Evolutionary conservation across 2,888 invertebrate species (phyloP).

Genomic region (Melanotus villosus): DNA sequence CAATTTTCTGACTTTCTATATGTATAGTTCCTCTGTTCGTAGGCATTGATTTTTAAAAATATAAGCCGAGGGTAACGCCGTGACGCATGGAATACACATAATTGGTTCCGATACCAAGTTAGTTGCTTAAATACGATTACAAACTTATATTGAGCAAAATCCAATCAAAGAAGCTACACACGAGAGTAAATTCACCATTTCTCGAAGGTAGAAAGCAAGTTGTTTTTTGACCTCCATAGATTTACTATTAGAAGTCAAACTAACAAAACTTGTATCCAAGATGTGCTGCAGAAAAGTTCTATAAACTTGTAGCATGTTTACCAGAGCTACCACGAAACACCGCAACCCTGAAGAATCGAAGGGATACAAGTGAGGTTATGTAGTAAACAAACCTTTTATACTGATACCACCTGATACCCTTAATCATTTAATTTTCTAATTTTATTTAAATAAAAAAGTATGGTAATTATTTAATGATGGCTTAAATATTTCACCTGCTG

Average conservation of each 20-base stretch:
- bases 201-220: background rate
- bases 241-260: background rate
- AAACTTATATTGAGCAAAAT: background rate
- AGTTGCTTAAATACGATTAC: background rate
- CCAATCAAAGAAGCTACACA: background rate
- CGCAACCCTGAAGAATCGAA: too few species aligned
- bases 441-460: too few species aligned
- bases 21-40: background rate
- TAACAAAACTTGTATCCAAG: background rate
- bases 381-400: too few species aligned
- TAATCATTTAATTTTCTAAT: too few species aligned
- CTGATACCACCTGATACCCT: too few species aligned
- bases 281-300: constrained; percentile 1
- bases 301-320: constrained; percentile 3
- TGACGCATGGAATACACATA: background rate
- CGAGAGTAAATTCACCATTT: background rate
- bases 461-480: too few species aligned
- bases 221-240: background rate
- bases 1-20: background rate
- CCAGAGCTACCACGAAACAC: too few species aligned
- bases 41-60: constrained; percentile 3
- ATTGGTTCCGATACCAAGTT: background rate
- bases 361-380: too few species aligned
- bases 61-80: background rate
- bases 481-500: too few species aligned